phyloP scores from a whole-genome alignment of 1,140 invertebrate genomes.

The Drosophila rufa region DNA sequence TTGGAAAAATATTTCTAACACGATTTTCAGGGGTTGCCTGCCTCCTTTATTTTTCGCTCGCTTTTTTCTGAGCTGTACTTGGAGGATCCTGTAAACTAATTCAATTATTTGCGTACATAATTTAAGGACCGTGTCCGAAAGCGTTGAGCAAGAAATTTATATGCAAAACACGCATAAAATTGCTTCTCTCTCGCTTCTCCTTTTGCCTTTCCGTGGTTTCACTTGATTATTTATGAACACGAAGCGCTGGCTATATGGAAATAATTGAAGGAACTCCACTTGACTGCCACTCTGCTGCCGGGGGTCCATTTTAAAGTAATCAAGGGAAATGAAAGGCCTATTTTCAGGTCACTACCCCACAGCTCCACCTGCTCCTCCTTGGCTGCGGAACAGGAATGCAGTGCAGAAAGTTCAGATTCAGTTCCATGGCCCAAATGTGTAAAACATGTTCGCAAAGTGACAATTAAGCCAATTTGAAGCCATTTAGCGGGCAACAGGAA shows the following conservation, averaged over 20 bases:
- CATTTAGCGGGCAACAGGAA: slow-evolving; percentile 60
- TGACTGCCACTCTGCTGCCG: slow-evolving; percentile 16
- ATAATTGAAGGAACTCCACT: slow-evolving; percentile 70
- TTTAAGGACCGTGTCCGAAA: slow-evolving; percentile 53
- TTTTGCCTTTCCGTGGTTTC: slow-evolving; percentile 19
- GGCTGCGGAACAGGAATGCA: slow-evolving; percentile 35
- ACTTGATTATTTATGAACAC: slow-evolving; percentile 77
- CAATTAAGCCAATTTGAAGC: slow-evolving; percentile 82
- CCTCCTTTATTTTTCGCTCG: background rate
- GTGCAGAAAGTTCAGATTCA: slow-evolving; percentile 13
- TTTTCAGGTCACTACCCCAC: slow-evolving; percentile 63
- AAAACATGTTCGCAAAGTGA: slow-evolving; percentile 79
- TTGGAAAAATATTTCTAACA: slow-evolving; percentile 80
- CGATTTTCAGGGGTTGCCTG: slow-evolving; percentile 46
- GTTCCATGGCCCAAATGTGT: slow-evolving; percentile 40
- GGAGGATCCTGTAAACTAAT: slow-evolving; percentile 60
- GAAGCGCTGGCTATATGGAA: slow-evolving; percentile 55
- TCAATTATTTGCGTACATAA: slow-evolving; percentile 82
- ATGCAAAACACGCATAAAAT: slow-evolving; percentile 83
- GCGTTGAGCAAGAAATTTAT: slow-evolving; percentile 76
- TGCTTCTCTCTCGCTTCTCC: slow-evolving; percentile 25
- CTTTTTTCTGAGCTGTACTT: background rate
- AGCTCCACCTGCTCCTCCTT: background rate
- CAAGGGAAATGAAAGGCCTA: slow-evolving; percentile 46
- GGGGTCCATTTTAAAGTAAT: slow-evolving; percentile 76